Percentiles rank a stretch among this genome's conserved stretches.
Evolutionary conservation across 1,140 invertebrate genomes (phyloP).

Genomic region (Calliopsis andreniformis): DNA sequence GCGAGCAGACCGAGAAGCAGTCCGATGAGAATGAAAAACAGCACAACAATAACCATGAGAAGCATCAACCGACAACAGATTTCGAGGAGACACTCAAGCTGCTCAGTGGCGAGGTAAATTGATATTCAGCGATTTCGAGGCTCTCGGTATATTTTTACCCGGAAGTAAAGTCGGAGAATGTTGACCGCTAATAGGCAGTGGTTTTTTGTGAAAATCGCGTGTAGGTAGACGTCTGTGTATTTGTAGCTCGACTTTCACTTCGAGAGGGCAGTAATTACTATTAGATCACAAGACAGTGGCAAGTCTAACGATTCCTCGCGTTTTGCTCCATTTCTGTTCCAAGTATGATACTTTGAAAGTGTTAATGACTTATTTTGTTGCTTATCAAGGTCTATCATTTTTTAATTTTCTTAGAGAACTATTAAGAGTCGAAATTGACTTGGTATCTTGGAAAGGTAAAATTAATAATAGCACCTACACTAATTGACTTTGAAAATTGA

Average conservation of each 20-base stretch:
- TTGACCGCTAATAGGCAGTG: background rate
- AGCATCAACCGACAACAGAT: conserved; percentile 44
- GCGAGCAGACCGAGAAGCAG: conserved; percentile 66
- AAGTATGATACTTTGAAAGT: too few relatives aligned
- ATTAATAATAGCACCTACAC: too few relatives aligned
- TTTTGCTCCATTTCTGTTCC: conserved; percentile 39
- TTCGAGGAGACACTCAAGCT: conserved; percentile 54
- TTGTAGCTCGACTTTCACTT: conserved; percentile 29
- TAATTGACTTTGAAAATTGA: too few relatives aligned
- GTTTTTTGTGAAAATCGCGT: background rate
- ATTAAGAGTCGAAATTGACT: too few relatives aligned
- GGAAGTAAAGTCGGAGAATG: background rate
- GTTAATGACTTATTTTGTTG: too few relatives aligned
- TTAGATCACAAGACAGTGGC: conserved; percentile 24
- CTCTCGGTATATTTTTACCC: background rate
- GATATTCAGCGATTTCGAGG: background rate
- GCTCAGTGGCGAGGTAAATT: conserved; percentile 58
- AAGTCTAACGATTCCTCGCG: background rate
- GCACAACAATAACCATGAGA: conserved; percentile 70
- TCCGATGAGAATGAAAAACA: conserved; percentile 64
- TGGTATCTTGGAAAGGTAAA: too few relatives aligned
- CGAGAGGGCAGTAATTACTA: background rate
- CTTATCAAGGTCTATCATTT: too few relatives aligned
- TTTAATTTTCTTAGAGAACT: too few relatives aligned
- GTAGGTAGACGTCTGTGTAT: background rate